phyloP scores from a whole-genome alignment of 2,113 vertebrate genomes.

The Manacus vitellinus region DNA sequence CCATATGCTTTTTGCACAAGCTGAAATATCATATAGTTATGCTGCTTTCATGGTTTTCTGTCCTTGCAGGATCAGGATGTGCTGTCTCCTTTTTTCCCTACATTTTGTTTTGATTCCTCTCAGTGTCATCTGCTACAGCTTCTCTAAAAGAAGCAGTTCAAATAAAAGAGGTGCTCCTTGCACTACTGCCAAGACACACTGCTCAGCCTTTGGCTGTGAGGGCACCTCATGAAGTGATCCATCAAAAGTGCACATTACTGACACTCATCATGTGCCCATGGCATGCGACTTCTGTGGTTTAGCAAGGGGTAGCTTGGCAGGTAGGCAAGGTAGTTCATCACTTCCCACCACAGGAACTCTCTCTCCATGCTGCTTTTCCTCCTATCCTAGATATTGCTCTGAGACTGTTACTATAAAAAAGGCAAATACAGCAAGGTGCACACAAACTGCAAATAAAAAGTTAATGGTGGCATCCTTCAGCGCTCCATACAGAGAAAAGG shows the following conservation, averaged over 20 bases:
- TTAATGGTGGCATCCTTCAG: background rate
- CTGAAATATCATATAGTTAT: background rate
- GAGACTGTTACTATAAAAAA: background rate
- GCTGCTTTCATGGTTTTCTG: background rate
- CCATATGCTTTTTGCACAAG: background rate
- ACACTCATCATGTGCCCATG: background rate
- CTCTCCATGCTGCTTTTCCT: background rate
- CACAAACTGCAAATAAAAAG: conserved; percentile 31
- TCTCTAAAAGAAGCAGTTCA: background rate
- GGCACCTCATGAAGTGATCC: background rate
- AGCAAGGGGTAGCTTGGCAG: background rate
- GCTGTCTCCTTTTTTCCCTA: background rate
- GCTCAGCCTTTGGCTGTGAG: background rate
- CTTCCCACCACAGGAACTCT: background rate
- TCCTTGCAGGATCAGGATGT: background rate
- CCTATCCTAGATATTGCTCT: background rate
- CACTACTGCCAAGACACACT: background rate
- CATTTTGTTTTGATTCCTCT: background rate
- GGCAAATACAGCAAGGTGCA: background rate
- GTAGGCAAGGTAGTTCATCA: background rate
- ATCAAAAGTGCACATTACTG: background rate
- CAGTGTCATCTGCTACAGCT: background rate
- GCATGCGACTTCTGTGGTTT: rapidly evolving
- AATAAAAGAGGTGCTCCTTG: background rate
- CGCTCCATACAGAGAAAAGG: background rate